Conservation (phyloP, 2,113 vertebrate species). For the Myrmecophaga tridactyla region DNA sequence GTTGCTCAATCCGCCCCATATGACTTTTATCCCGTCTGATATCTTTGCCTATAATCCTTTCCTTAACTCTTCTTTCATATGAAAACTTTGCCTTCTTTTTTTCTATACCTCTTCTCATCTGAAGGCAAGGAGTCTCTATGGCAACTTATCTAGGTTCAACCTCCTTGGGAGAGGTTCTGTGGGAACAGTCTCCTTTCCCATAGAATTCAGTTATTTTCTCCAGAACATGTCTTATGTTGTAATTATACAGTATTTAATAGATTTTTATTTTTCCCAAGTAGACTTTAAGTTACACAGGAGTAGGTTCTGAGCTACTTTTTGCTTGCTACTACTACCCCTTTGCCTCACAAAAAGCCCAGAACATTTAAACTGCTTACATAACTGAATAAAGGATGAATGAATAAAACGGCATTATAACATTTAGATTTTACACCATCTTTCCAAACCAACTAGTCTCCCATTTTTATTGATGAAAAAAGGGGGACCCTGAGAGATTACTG, state of each 20-base stretch:
- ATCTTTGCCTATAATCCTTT: background rate
- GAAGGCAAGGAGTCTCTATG: background rate
- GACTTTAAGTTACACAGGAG: background rate
- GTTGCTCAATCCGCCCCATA: rapidly evolving
- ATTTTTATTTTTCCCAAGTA: background rate
- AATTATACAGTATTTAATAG: background rate
- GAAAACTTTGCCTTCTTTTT: background rate
- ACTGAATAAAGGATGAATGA: background rate
- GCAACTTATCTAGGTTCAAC: background rate
- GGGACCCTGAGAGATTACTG: background rate
- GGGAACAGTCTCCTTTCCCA: background rate
- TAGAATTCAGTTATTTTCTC: background rate
- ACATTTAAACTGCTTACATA: background rate
- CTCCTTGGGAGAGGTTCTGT: background rate
- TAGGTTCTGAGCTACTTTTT: background rate
- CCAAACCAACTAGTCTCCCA: background rate
- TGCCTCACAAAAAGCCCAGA: background rate
- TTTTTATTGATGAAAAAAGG: background rate
- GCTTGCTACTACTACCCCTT: background rate
- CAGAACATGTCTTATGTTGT: background rate
- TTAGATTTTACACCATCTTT: background rate
- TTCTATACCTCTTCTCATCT: background rate
- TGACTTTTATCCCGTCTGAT: background rate
- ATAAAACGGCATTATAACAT: background rate
- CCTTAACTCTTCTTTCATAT: background rate